These are phyloP conservation scores for Gymnocheta viridis DNA, from an alignment of 2,888 invertebrate species.

Conservation along the genomic window DNA sequence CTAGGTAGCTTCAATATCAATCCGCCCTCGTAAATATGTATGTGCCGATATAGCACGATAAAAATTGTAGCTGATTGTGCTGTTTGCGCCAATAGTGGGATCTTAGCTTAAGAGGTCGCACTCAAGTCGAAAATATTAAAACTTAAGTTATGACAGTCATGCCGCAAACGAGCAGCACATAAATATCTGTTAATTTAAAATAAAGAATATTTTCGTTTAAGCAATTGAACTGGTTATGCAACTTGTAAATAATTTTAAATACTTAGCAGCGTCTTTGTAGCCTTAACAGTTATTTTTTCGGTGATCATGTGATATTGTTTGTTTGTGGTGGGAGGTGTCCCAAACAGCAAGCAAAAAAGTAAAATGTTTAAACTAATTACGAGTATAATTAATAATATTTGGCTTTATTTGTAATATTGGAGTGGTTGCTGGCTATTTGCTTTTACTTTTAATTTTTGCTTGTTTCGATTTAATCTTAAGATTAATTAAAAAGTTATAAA, in stretches of 20 bases:
- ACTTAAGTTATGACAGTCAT: background rate
- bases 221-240: conserved; percentile 14
- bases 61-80: too few species aligned
- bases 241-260: too few species aligned
- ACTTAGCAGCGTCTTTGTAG: too few species aligned
- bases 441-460: background rate
- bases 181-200: background rate
- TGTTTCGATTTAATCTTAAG: conserved; percentile 17
- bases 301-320: background rate
- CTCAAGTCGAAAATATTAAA: background rate
- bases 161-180: background rate
- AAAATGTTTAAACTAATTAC: background rate
- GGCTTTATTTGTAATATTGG: background rate
- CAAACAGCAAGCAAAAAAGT: background rate
- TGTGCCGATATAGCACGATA: too few species aligned
- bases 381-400: background rate
- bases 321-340: background rate
- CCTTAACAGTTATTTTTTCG: background rate
- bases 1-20: too few species aligned
- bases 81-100: too few species aligned
- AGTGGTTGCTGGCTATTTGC: background rate
- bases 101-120: background rate
- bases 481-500: conserved; percentile 5
- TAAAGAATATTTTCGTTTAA: background rate
- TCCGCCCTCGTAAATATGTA: too few species aligned